These are phyloP conservation scores for Porphyrio hochstetteri DNA, from an alignment of 2,113 vertebrate species.

Conservation along the genomic window DNA sequence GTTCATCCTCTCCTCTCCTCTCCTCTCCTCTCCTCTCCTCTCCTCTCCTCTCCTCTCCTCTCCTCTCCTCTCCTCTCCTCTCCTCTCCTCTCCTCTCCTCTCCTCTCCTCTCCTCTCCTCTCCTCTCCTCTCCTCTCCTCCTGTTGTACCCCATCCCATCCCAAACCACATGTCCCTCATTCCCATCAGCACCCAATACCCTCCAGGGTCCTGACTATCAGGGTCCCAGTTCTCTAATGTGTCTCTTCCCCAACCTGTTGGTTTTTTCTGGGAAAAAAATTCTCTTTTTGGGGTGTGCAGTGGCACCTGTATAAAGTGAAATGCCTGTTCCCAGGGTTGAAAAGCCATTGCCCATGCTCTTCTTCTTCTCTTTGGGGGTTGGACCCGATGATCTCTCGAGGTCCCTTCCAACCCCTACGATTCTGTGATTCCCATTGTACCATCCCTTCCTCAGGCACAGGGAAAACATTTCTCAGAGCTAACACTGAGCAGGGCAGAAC, in stretches of 20 bases:
- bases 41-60: too few relatives aligned
- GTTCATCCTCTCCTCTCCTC: not conserved
- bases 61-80: not conserved
- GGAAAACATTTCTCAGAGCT: not conserved
- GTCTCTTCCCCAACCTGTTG: not conserved
- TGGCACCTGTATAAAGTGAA: not conserved
- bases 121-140: too few relatives aligned
- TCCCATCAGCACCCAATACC: not conserved
- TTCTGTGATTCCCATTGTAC: accelerated
- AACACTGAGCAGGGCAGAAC: not conserved
- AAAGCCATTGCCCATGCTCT: not conserved
- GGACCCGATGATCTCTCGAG: too few relatives aligned
- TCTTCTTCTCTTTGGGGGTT: too few relatives aligned
- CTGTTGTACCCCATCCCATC: too few relatives aligned
- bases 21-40: too few relatives aligned
- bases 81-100: too few relatives aligned
- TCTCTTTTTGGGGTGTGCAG: not conserved
- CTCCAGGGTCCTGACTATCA: too few relatives aligned
- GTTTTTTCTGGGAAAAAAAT: not conserved
- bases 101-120: too few relatives aligned
- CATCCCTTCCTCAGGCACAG: not conserved
- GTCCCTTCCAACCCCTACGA: too few relatives aligned
- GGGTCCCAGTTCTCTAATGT: not conserved
- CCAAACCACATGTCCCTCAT: not conserved
- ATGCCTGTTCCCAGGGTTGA: not conserved